Evolutionary conservation across 2,888 invertebrate species (phyloP), one percentile per base, ranked within the genome.

Genomic region (Tenthredo distinguenda): DNA sequence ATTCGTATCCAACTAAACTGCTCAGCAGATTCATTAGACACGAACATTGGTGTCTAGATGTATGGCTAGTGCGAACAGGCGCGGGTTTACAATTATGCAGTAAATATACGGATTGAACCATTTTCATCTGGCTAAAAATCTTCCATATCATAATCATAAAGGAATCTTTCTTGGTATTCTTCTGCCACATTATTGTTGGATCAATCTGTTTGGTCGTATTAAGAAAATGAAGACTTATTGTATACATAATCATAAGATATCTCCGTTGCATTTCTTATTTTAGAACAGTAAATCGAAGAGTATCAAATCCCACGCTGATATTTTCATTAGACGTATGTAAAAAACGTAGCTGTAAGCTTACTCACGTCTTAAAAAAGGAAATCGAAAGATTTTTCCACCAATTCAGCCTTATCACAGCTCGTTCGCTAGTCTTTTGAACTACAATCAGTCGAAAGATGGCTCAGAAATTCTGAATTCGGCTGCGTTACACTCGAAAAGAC

Each of bases 51-150:
- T 4, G 7, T 55, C 34, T 77, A 55, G 55, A 31, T 55, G 50
- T 77, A 77, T 55, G 55, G 77, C 77, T 76, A 76, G 18, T 47
- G 50, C 26, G n/a, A 47, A 40, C 26, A 34, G 34, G 31, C 34
- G 9, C 6, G 55, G 34, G 31, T 34, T 34, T 10, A 74, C 15
- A 74, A 74, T 74, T 74, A 74, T 74, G 72, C 43, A 21, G 40
- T 40, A 7, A n/a, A 55, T 55, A 55, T 55, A 55, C 7, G 55
- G n/a, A 55, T n/a, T n/a, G 0, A 1, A 55, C n/a, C 6, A 55
- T 55, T 55, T n/a, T n/a, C n/a, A 18, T n/a, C 6, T n/a, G n/a
- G n/a, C 1, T n/a, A n/a, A 55, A 55, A n/a, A 55, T 12, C 55
- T 55, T n/a, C 12, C 26, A 4, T 62, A 62, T 31, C 12, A 62